Evolutionary conservation across 2,888 invertebrate genomes (phyloP).

Genomic region (Tiliacea aurago): DNA sequence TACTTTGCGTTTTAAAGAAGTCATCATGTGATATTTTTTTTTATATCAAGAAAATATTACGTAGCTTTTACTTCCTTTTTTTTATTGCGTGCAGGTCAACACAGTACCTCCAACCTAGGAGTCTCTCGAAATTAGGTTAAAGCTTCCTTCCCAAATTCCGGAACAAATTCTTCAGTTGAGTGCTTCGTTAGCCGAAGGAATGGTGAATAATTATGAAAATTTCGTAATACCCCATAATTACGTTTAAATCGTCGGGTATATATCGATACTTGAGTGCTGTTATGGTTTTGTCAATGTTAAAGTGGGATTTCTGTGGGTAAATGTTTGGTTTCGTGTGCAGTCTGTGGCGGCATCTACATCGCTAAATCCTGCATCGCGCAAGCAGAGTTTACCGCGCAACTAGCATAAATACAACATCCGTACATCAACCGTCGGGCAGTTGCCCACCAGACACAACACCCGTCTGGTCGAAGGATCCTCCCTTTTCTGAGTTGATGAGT

Average conservation of each 20-base stretch:
- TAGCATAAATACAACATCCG: too few relatives aligned
- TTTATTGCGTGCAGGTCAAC: conserved; percentile 47
- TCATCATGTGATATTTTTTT: not conserved
- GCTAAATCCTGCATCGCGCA: too few relatives aligned
- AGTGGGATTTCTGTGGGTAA: not conserved
- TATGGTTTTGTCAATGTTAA: conserved; percentile 12
- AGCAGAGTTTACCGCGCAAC: too few relatives aligned
- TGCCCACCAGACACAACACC: too few relatives aligned
- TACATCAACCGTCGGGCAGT: too few relatives aligned
- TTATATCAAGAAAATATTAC: not conserved
- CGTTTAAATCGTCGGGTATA: conserved; percentile 46
- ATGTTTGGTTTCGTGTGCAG: not conserved
- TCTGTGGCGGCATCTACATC: too few relatives aligned
- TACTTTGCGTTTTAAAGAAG: not conserved
- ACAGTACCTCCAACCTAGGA: conserved; percentile 19
- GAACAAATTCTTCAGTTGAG: conserved; percentile 66
- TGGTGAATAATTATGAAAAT: conserved; percentile 68
- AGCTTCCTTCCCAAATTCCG: conserved; percentile 62
- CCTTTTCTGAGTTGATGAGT: too few relatives aligned
- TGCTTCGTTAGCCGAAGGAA: conserved; percentile 61
- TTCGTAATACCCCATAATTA: conserved; percentile 65
- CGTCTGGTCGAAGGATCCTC: too few relatives aligned
- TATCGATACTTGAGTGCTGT: conserved; percentile 31
- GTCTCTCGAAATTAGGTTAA: conserved; percentile 62
- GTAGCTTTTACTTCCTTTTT: not conserved